Evolutionary conservation across 2,888 invertebrate genomes (phyloP).

Genomic region (Dichetophora obliterata): DNA sequence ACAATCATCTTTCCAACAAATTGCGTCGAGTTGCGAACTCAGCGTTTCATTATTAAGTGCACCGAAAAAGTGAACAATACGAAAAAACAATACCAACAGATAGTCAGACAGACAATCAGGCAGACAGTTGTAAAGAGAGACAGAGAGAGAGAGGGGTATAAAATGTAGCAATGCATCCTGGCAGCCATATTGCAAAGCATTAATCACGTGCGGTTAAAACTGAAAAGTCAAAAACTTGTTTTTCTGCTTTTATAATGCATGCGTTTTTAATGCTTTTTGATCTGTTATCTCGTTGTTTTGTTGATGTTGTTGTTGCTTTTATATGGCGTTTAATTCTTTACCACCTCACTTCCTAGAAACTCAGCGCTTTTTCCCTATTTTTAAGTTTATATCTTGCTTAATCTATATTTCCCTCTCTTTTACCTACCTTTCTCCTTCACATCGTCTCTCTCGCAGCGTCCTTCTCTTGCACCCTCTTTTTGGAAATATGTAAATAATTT

Average conservation of each 20-base stretch:
- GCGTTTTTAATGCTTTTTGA: conserved; percentile 22
- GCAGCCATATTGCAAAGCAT: conserved; percentile 19
- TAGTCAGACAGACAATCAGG: background rate
- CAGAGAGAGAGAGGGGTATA: background rate
- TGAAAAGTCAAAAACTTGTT: conserved; percentile 5
- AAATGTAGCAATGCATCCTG: conserved; percentile 2
- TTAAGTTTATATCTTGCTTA: too few relatives aligned
- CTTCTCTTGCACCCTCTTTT: background rate
- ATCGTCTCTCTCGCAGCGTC: too few relatives aligned
- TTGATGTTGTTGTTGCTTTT: background rate
- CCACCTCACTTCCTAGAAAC: background rate
- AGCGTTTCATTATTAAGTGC: conserved; percentile 24
- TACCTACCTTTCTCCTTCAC: too few relatives aligned
- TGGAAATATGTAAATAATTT: background rate
- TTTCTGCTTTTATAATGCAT: conserved; percentile 23
- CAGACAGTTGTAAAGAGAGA: background rate
- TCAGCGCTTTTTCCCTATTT: too few relatives aligned
- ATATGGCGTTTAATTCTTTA: background rate
- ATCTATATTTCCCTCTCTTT: too few relatives aligned
- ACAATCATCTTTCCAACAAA: conserved; percentile 34
- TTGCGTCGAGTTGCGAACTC: conserved; percentile 19
- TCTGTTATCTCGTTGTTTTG: background rate
- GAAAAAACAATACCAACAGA: background rate
- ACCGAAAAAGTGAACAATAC: background rate
- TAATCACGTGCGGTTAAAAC: conserved; percentile 13